These are phyloP conservation scores for Quiscalus mexicanus DNA, from an alignment of 2,113 vertebrate genomes.

Conservation along the genomic window DNA sequence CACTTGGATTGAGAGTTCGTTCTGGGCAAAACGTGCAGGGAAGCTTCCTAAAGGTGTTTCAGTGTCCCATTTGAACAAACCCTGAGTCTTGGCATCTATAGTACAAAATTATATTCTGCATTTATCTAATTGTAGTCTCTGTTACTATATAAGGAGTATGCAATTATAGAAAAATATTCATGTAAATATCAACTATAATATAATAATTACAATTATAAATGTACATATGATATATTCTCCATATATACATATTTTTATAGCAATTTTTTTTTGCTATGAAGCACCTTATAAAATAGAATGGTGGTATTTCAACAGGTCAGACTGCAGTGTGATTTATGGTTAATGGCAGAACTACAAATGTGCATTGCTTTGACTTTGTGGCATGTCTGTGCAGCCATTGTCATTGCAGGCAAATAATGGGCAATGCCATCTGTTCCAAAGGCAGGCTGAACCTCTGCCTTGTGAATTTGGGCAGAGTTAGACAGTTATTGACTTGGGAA, in stretches of 20 bases:
- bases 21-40: background rate
- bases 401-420: background rate
- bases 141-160: background rate
- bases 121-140: background rate
- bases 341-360: background rate
- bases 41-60: background rate
- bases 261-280: background rate
- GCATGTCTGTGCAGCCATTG: background rate
- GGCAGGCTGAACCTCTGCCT: background rate
- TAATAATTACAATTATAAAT: background rate
- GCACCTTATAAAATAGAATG: background rate
- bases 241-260: accelerated
- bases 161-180: background rate
- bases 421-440: background rate
- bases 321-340: background rate
- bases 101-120: background rate
- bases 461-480: background rate
- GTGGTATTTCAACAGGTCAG: background rate
- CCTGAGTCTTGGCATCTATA: background rate
- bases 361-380: background rate
- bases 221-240: background rate
- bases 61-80: background rate
- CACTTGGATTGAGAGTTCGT: background rate
- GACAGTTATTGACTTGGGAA: background rate
- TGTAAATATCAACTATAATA: background rate